Conservation (phyloP, 2,888 invertebrate genomes). For the Anoplius nigerrimus region DNA sequence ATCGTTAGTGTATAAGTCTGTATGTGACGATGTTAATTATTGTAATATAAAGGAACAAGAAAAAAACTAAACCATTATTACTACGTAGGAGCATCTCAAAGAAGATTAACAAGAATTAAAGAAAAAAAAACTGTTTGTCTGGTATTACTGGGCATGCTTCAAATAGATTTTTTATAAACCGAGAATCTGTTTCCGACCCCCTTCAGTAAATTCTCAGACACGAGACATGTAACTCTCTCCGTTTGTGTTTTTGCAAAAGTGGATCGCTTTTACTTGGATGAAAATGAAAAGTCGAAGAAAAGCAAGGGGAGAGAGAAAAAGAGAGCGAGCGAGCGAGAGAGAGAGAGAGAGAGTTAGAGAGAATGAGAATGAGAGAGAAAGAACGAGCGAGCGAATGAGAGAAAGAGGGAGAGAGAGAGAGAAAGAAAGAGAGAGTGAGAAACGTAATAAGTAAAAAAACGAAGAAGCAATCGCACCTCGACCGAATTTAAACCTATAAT, state of each 20-base stretch:
- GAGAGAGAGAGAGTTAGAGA: conserved; percentile 12
- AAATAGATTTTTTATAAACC: conserved; percentile 71
- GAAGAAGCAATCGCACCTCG: conserved; percentile 67
- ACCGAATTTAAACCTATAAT: conserved; percentile 69
- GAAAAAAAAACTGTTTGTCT: conserved; percentile 63
- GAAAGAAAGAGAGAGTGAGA: conserved; percentile 32
- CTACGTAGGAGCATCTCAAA: conserved; percentile 67
- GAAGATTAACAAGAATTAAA: conserved; percentile 23
- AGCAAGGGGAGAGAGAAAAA: conserved; percentile 39
- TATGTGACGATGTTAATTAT: conserved; percentile 74
- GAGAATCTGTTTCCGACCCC: conserved; percentile 62
- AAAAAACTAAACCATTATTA: conserved; percentile 52
- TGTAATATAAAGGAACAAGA: conserved; percentile 67
- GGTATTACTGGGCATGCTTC: conserved; percentile 67
- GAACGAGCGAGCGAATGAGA: too few relatives aligned
- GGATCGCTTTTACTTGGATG: conserved; percentile 55
- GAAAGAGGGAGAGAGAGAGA: conserved; percentile 21
- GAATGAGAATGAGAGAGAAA: neutral
- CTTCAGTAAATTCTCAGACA: conserved; percentile 59
- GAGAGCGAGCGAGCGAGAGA: conserved; percentile 15
- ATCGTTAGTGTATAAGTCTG: conserved; percentile 73
- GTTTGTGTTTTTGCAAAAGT: conserved; percentile 44
- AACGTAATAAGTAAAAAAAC: conserved; percentile 17
- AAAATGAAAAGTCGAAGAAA: conserved; percentile 30
- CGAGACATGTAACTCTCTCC: conserved; percentile 47